Base-by-base conservation (phyloP, 2,797 vertebrate genomes). In the Myotis myotis region DNA sequence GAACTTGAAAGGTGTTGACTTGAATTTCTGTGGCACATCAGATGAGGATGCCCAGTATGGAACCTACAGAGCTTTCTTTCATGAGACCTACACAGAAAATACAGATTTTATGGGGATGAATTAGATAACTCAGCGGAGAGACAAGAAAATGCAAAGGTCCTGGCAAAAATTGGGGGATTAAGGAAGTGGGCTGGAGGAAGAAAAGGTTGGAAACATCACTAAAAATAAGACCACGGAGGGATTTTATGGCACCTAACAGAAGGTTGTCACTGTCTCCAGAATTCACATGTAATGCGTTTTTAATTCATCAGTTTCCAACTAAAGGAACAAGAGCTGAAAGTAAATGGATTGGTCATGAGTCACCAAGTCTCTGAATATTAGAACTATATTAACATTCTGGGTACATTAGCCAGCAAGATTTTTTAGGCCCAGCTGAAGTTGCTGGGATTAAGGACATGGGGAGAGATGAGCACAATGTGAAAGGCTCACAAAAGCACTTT, bases 241-340 rank as follows among this genome's bases (percentile, higher is more conserved):
- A 70, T 87, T 60, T 47, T 20, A 81, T 70, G 33, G 0, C 16
- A 84, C 23, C 33, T 84, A 66, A 79, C 22, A 51, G 47, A 51
- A 88, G 53, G 1, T 13, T 76, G 25, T 55, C 30, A n/a, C 51
- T 49, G n/a, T 75, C 36, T 84, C 8, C 17, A 91, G 74, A 78
- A 91, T 75, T 96, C 70, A 80, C 33, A 92, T 44, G 8, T 47
- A 36, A 66, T 76, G 23, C 19, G n/a, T 60, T 92, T 95, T 68
- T 75, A 79, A 89, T 93, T 95, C 71, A 51, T 91, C 66, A 76
- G 51, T 93, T 95, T 89, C 53, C 87, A 93, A 80, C 22, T 47
- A 80, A 96, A 87, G 88, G 57, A 95, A 84, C n/a, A 95, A 94
- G 84, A 81, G 28, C 33, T 94, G 79, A 86, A 90, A 96, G 92